Conservation (phyloP, 2,888 invertebrate genomes). For the Ophion ellenae region DNA sequence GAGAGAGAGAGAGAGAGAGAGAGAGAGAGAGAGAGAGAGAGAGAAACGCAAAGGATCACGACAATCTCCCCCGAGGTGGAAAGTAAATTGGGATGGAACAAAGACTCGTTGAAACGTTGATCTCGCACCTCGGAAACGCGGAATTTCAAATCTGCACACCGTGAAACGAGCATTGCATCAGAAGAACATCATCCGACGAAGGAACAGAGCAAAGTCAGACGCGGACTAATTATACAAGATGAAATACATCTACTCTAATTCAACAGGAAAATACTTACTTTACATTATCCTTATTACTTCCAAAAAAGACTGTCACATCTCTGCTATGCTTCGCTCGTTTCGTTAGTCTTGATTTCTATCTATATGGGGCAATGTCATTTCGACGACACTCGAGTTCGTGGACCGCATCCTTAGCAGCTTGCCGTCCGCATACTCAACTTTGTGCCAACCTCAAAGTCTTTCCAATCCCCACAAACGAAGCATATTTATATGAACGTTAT, state of each 20-base stretch:
- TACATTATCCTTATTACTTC: neutral
- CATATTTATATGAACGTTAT: no score
- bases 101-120: constrained; percentile 42
- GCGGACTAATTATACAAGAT: constrained; percentile 32
- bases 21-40: neutral
- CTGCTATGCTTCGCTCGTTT: neutral
- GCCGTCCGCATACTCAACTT: no score
- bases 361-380: neutral
- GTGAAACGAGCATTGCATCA: constrained; percentile 2
- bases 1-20: neutral
- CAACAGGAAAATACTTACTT: neutral
- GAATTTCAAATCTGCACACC: constrained; percentile 41
- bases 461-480: no score
- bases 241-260: constrained; percentile 6
- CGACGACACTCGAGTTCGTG: no score
- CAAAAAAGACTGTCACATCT: neutral
- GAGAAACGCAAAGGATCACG: neutral
- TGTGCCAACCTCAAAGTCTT: no score
- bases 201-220: constrained; percentile 43
- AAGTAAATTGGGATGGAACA: constrained; percentile 21
- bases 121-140: constrained; percentile 21
- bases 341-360: neutral
- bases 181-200: constrained; percentile 27
- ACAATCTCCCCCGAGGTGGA: neutral
- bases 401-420: no score